Base-by-base conservation (phyloP, 2,888 invertebrate species). In the Argyra leucocephala region DNA sequence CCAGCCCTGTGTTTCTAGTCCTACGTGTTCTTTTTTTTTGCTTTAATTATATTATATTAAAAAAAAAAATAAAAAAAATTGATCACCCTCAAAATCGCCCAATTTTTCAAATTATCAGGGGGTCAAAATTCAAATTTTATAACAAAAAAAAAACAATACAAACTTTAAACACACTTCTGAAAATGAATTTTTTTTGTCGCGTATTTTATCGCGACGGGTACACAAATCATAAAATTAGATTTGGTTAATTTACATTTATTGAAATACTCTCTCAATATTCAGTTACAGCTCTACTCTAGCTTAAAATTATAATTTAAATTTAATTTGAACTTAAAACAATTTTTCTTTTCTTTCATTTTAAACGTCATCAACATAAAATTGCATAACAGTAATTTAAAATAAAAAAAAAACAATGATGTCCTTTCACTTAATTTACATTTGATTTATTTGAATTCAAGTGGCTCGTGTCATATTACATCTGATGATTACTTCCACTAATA, bases 191-290 rank as follows among this genome's bases (percentile, higher is more conserved):
- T 26, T 26, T 26, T 31, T 3, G 18, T 48, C 48, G 48, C 48
- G 48, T 5, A 9, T 48, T 48, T 10, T 37, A 48, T 31, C 31
- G 10, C 48, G n/a, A 48, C 48, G 5, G 48, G 48, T 48, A 48
- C 48, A 48, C 18, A n/a, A n/a, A n/a, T 48, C 48, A 48, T 48
- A 48, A 48, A 48, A 48, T 48, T 48, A 48, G 48, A 48, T 48
- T 48, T 48, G 18, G 48, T 48, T 48, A 48, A 48, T 48, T 48
- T 48, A 48, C 48, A 48, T 12, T 18, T 31, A 15, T 15, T 48
- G n/a, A 15, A 18, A 31, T 31, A 31, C 31, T 31, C 31, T 10
- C n/a, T n/a, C n/a, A n/a, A n/a, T n/a, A n/a, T n/a, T n/a, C n/a
- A n/a, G n/a, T n/a, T n/a, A n/a, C n/a, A n/a, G n/a, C n/a, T n/a